phyloP scores from a whole-genome alignment of 2,888 invertebrate species.

The Drosophila birchii region DNA sequence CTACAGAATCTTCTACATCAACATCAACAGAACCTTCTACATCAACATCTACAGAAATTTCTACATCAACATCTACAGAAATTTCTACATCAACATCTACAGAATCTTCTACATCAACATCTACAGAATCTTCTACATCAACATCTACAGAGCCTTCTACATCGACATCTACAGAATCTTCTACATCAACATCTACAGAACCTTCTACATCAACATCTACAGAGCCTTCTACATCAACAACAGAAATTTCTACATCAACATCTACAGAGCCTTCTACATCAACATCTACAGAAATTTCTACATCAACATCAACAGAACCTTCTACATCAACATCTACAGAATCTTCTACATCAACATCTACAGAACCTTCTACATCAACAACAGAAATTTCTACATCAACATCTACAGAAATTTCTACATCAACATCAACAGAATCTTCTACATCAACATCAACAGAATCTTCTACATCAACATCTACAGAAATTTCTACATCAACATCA shows the following conservation, averaged over 20 bases:
- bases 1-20: background rate
- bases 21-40: background rate
- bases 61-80: background rate
- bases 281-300: background rate
- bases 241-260: background rate
- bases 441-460: background rate
- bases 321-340: constrained; percentile 1
- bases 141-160: background rate
- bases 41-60: background rate
- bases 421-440: background rate
- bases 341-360: background rate
- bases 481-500: background rate
- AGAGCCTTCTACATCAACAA: background rate
- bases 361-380: background rate
- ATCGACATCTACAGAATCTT: background rate
- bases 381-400: background rate
- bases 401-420: background rate
- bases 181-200: background rate
- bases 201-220: background rate
- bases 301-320: background rate
- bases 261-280: background rate
- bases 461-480: background rate
- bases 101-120: background rate
- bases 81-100: constrained; percentile 1
- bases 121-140: background rate